Base-by-base conservation (phyloP, 1,140 invertebrate species). In the Anastrepha ludens region DNA sequence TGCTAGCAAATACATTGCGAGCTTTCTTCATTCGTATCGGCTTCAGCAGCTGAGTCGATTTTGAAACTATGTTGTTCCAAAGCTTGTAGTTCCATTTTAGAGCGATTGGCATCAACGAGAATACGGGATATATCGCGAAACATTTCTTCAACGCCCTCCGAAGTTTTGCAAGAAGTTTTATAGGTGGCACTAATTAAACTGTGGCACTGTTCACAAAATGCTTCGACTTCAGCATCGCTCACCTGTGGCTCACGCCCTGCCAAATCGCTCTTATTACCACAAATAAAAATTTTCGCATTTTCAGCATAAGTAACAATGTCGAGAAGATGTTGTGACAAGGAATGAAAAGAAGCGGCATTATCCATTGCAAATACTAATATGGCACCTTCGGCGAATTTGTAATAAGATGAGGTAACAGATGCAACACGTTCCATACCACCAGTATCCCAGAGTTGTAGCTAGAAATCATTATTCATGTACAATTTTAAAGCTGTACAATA, bases 341-440 rank as follows among this genome's bases (percentile, higher is more conserved):
- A 95, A 93, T 98, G 97, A 94, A 99, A 98, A 17, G 98, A 98
- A 60, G 97, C 96, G 3, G 97, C 95, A 94, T 98, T 98, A 91
- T 98, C 97, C 87, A 98, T 94, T 58, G 97, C 96, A 94, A 98
- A 98, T 0, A 98, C 97, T 70, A 98, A 94, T 89, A 98, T 97
- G 81, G 97, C 98, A 87, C 97, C 98, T 93, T 98, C 97, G 13
- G 97, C 97, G 94, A 98, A 98, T 94, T 98, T 98, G 91, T 98
- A 98, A 91, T 98, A 98, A 89, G 97, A 98, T 17, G 97, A 98
- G 3, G 97, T 98, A 11, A 98, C 97, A n/a, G 97, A 97, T 47
- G 97, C 97, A 60, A 98, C 97, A 92, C 98, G 95, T 94, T 98
- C 98, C 97, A 98, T 98, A 88, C 97, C 98, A 90, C 97, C 97